A percentile compares a stretch with the other conserved stretches of the same genome.
Evolutionary conservation across 2,797 vertebrate genomes (phyloP).

Genomic region (Poecilia velifera): DNA sequence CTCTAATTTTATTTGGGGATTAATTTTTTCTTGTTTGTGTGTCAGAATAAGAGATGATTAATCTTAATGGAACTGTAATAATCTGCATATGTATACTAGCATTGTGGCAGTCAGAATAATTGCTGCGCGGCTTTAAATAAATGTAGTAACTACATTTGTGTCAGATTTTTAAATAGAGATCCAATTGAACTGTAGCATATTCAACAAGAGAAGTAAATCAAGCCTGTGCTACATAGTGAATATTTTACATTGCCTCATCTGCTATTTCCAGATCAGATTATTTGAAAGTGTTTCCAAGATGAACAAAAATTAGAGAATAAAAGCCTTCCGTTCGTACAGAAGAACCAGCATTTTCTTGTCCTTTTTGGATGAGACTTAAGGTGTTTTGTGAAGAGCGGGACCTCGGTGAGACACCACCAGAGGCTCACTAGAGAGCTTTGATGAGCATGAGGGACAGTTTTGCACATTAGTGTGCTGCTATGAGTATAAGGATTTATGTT

Average conservation of each 20-base stretch:
- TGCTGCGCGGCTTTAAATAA: neutral
- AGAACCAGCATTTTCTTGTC: neutral
- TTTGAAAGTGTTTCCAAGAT: neutral
- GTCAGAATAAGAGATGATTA: neutral
- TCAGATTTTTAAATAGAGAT: neutral
- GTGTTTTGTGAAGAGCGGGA: neutral
- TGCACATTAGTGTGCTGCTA: neutral
- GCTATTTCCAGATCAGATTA: neutral
- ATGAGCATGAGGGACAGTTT: neutral
- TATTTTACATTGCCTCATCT: neutral
- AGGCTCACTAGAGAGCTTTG: neutral
- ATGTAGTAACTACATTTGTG: neutral
- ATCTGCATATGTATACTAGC: neutral
- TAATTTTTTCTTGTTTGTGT: neutral
- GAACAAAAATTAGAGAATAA: neutral
- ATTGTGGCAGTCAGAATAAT: neutral
- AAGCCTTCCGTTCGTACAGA: neutral
- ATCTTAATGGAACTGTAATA: neutral
- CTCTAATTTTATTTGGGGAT: neutral
- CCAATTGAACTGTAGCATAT: neutral
- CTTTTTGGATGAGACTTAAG: neutral
- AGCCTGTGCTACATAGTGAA: neutral
- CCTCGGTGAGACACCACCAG: neutral
- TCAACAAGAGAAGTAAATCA: neutral
- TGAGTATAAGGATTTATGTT: conserved; percentile 12